Conservation (phyloP, 92 coral and sea anemone genomes). For the Phymanthus crucifer region DNA sequence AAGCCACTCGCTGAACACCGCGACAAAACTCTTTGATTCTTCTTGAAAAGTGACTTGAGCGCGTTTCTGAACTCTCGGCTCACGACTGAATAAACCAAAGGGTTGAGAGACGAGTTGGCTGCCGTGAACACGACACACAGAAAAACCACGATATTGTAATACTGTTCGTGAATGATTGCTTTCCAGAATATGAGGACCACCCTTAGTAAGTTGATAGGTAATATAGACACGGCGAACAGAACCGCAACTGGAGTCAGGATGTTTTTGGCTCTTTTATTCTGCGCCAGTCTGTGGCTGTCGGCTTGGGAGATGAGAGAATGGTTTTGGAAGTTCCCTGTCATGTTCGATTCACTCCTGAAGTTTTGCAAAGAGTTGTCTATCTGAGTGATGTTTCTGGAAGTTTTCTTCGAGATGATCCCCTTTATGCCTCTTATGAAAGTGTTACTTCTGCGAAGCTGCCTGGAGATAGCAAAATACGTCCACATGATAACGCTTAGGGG, state of each 20-base stretch:
- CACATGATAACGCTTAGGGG: conserved; percentile 30
- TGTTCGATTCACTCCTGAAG: not conserved
- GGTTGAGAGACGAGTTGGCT: conserved; percentile 39
- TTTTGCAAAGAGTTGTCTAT: conserved; percentile 10
- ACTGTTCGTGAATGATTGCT: conserved; percentile 6
- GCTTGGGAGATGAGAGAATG: not conserved
- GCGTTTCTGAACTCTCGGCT: conserved; percentile 40
- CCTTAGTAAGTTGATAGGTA: conserved; percentile 27
- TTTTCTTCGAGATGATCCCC: conserved; percentile 14
- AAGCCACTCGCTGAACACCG: conserved; percentile 15
- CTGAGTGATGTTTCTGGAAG: conserved; percentile 9
- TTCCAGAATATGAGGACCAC: conserved; percentile 32
- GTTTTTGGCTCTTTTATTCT: conserved; percentile 39
- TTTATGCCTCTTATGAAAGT: conserved; percentile 30
- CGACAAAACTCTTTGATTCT: not conserved
- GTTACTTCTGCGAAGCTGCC: conserved; percentile 33
- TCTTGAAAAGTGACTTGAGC: conserved; percentile 23
- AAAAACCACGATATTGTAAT: conserved; percentile 31
- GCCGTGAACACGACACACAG: conserved; percentile 18
- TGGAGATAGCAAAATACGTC: conserved; percentile 42
- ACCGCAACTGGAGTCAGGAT: conserved; percentile 43
- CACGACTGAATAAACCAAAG: conserved; percentile 28
- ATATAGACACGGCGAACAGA: conserved; percentile 33
- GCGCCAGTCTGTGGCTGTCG: conserved; percentile 36
- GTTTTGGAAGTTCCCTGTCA: not conserved